Evolutionary conservation across 2,797 vertebrate genomes (phyloP), one percentile per base, ranked within the genome.

Genomic region (Chelon auratus): DNA sequence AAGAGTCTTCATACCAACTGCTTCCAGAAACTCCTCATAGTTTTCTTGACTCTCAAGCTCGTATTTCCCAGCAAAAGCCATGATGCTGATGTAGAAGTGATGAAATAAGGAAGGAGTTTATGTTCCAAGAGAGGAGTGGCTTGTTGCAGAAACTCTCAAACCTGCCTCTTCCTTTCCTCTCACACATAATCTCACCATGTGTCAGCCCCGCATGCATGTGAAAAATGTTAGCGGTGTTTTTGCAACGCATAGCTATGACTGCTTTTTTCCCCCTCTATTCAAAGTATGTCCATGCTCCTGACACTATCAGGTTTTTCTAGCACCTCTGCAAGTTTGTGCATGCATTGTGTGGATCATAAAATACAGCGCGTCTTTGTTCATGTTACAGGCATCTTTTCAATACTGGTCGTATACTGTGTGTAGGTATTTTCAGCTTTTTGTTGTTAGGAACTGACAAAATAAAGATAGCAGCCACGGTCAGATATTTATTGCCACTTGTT

Each of bases 21-120:
- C 77, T 81, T 94, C 93, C 90, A 97, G 95, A 78, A 99, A 98
- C 4, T 92, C 91, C 0, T 95, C 96, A 0, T 97, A 97, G 75
- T 97, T 97, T 76, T 97, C 96, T 11, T 98, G 97, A 0, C 85
- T 93, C 87, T 97, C 96, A 0, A 95, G 87, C 90, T 97, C 93
- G 0, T 96, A 99, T 91, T 95, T 97, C 84, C 97, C 97, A 1
- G 68, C 5, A 69, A 98, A 98, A 75, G 93, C 89, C 97, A 98
- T 98, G 64, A 39, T 89, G 84, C 30, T 55, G 62, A 71, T 69
- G 52, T 50, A 62, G 43, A 68, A n/a, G n/a, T 68, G 43, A 54
- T 11, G 9, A 51, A 15, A 51, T 45, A 12, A 37, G 50, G 48
- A 72, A 55, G 48, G 39, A 60, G 51, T 50, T 30, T 56, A 57